These are phyloP conservation scores for Lasius fuliginosus DNA, from an alignment of 2,888 invertebrate species.

Conservation along the genomic window DNA sequence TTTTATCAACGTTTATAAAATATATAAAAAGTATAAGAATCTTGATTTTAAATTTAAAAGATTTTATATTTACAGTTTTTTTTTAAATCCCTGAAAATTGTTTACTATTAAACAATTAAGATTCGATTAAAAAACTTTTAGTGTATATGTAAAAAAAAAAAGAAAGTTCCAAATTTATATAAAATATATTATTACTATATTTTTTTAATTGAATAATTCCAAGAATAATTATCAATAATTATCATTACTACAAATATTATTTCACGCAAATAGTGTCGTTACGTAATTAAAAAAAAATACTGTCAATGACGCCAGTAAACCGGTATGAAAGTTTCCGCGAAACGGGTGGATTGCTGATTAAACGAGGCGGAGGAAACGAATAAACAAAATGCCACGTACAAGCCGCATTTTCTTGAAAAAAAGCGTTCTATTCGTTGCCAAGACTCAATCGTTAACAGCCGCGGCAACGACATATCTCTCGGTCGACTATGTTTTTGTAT, in stretches of 20 bases:
- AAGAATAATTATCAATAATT: not conserved
- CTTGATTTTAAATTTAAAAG: not conserved
- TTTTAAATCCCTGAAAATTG: not conserved
- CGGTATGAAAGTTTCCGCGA: not conserved
- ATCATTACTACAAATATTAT: not conserved
- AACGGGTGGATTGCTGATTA: not conserved
- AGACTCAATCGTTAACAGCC: slow-evolving; percentile 37
- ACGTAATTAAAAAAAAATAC: not conserved
- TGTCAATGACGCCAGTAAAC: not conserved
- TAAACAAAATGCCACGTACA: slow-evolving; percentile 34
- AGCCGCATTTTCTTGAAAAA: slow-evolving; percentile 13
- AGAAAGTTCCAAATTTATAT: not conserved
- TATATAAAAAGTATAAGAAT: not conserved
- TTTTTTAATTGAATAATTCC: not conserved
- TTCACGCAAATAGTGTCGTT: not conserved
- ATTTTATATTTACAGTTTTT: not conserved
- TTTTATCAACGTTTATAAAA: not conserved
- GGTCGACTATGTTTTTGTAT: slow-evolving; percentile 6
- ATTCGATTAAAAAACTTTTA: not conserved
- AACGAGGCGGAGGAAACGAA: not conserved
- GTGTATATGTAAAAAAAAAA: not conserved
- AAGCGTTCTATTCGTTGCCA: slow-evolving; percentile 23
- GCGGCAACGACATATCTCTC: slow-evolving; percentile 4
- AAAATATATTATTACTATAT: not conserved
- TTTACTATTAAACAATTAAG: not conserved